Percentiles rank a stretch among this genome's conserved stretches.
These are phyloP conservation scores for Paragorgia papillata DNA, from an alignment of 92 coral and sea anemone genomes.

Conservation along the genomic window DNA sequence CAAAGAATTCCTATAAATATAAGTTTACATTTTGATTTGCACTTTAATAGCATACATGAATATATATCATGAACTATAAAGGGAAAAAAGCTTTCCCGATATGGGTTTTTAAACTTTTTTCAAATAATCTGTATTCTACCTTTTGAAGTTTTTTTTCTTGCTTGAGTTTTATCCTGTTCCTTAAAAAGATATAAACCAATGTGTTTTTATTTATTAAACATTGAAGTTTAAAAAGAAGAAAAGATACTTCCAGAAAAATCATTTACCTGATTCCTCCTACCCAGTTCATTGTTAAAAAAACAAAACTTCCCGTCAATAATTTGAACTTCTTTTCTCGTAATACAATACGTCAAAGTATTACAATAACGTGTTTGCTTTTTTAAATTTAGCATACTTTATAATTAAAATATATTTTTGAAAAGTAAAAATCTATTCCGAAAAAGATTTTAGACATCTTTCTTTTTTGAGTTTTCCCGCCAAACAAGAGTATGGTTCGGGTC, in stretches of 20 bases:
- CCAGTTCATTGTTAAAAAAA: constrained; percentile 24
- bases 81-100: too few relatives aligned
- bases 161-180: constrained; percentile 37
- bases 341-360: background rate
- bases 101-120: too few relatives aligned
- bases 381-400: background rate
- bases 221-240: background rate
- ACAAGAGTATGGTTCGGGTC: background rate
- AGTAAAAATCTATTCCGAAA: background rate
- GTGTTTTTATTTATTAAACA: too few relatives aligned
- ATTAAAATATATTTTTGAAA: background rate
- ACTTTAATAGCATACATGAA: too few relatives aligned
- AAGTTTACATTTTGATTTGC: background rate
- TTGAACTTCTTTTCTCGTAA: background rate
- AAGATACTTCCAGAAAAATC: too few relatives aligned
- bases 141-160: constrained; percentile 43
- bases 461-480: constrained; percentile 32
- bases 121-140: background rate
- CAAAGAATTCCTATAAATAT: constrained; percentile 29
- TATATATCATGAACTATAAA: too few relatives aligned
- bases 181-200: background rate
- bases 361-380: background rate
- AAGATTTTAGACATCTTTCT: background rate
- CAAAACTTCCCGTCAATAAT: background rate
- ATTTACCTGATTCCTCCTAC: constrained; percentile 46